Evolutionary conservation across 2,797 vertebrate genomes (phyloP).

Genomic region (Sebastes hopkinsi): DNA sequence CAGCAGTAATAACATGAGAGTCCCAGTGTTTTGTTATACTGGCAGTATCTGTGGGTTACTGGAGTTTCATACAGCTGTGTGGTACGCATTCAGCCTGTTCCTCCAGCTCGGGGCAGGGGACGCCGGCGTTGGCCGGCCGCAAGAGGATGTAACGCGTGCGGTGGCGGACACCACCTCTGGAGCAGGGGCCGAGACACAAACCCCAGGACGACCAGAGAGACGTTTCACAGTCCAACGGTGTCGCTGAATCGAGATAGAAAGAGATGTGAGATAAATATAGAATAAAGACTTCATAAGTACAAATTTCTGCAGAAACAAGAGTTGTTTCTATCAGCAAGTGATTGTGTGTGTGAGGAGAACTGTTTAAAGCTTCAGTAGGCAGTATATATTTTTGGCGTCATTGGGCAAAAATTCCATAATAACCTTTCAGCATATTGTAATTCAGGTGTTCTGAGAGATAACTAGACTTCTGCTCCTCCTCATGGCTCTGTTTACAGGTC

Average conservation of each 20-base stretch:
- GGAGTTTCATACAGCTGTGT: conserved; percentile 77
- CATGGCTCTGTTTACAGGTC: no score
- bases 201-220: conserved; percentile 87
- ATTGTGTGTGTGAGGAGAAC: not conserved
- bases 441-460: no score
- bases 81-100: conserved; percentile 82
- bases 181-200: conserved; percentile 82
- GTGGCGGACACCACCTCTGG: conserved; percentile 77
- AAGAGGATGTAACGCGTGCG: conserved; percentile 86
- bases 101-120: conserved; percentile 85
- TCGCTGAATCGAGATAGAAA: conserved; percentile 63
- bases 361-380: not conserved
- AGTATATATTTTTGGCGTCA: no score
- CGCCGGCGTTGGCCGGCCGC: conserved; percentile 83
- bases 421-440: no score
- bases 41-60: conserved; percentile 64
- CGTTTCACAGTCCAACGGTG: conserved; percentile 86
- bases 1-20: conserved; percentile 52
- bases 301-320: not conserved
- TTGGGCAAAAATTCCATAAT: no score
- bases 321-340: not conserved
- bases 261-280: not conserved
- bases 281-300: not conserved
- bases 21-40: conserved; percentile 63
- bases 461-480: no score